phyloP scores from a whole-genome alignment of 1,140 invertebrate genomes.

The Neodiprion lecontei region DNA sequence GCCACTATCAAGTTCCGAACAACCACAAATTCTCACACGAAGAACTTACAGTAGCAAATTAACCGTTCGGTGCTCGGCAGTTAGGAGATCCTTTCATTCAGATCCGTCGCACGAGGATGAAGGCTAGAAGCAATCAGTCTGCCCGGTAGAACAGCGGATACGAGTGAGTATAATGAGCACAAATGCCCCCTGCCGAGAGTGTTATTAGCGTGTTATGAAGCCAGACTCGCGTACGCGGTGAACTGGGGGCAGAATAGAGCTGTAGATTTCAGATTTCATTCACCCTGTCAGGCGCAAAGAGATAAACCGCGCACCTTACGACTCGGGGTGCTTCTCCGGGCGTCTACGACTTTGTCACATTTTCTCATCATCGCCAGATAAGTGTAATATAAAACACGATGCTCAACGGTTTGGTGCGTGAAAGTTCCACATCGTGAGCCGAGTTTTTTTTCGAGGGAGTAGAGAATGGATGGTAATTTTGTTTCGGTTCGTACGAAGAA shows the following conservation, averaged over 20 bases:
- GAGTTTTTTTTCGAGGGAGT: background rate
- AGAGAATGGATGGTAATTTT: too few relatives aligned
- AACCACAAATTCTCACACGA: too few relatives aligned
- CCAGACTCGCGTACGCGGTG: background rate
- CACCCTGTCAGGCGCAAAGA: slow-evolving; percentile 2
- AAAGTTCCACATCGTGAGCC: background rate
- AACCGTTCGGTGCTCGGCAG: too few relatives aligned
- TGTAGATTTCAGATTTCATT: slow-evolving; percentile 16
- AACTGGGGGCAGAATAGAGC: background rate
- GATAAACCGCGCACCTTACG: slow-evolving; percentile 8
- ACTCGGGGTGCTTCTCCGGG: background rate
- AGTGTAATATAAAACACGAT: background rate
- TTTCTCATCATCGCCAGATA: background rate
- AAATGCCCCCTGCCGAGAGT: slow-evolving; percentile 29
- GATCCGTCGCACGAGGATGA: background rate
- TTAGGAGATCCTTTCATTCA: too few relatives aligned
- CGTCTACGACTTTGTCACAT: background rate
- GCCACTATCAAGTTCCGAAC: too few relatives aligned
- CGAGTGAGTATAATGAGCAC: slow-evolving; percentile 25
- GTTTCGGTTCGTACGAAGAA: too few relatives aligned
- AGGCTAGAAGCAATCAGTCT: background rate
- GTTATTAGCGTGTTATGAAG: slow-evolving; percentile 35
- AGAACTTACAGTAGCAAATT: too few relatives aligned
- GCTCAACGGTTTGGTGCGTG: background rate
- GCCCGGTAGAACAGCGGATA: background rate